Conservation (phyloP, 2,113 vertebrate species). For the Rhadina sibilatrix region DNA sequence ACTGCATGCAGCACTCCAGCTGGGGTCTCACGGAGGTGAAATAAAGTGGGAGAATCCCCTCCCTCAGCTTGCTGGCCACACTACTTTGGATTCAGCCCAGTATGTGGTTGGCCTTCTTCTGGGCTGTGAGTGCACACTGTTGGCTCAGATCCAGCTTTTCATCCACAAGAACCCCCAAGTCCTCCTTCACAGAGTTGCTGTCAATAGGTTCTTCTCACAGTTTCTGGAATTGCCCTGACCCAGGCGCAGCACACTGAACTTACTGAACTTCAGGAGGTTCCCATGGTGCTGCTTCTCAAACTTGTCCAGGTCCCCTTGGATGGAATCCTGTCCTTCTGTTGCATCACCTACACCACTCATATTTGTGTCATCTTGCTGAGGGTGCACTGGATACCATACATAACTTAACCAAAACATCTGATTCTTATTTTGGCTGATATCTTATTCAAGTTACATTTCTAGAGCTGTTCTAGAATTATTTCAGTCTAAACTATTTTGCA, state of each 20-base stretch:
- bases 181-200: background rate
- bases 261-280: background rate
- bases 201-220: background rate
- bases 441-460: background rate
- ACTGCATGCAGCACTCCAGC: background rate
- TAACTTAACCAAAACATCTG: background rate
- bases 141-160: background rate
- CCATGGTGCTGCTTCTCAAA: background rate
- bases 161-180: background rate
- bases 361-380: background rate
- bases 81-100: background rate
- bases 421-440: background rate
- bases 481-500: background rate
- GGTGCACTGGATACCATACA: fast-evolving
- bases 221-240: background rate
- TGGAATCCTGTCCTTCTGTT: background rate
- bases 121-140: background rate
- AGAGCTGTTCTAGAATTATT: background rate
- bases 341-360: background rate
- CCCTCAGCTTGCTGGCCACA: fast-evolving
- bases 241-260: background rate
- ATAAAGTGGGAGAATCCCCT: background rate
- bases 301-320: background rate
- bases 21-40: background rate
- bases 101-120: background rate